Evolutionary conservation across 2,797 vertebrate genomes (phyloP).

Genomic region (Falco biarmicus): DNA sequence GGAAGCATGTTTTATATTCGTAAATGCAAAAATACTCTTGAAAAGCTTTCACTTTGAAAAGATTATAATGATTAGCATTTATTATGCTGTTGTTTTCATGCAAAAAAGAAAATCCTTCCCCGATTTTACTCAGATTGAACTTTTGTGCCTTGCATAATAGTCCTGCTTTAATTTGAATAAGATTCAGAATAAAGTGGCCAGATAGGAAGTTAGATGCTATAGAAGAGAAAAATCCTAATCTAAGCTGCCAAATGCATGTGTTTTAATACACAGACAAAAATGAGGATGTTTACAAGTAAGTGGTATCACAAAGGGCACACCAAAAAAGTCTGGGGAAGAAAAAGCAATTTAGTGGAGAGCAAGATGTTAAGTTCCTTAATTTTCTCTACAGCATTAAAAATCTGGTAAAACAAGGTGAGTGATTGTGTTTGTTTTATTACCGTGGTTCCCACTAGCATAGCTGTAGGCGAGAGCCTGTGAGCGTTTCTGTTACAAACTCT

Average conservation of each 20-base stretch:
- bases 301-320: background rate
- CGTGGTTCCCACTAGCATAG: background rate
- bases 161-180: slow-evolving; percentile 32
- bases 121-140: slow-evolving; percentile 1
- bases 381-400: slow-evolving; percentile 59
- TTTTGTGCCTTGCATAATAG: slow-evolving; percentile 8
- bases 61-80: slow-evolving; percentile 40
- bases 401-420: slow-evolving; percentile 62
- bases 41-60: slow-evolving; percentile 22
- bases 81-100: slow-evolving; percentile 31
- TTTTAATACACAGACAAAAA: background rate
- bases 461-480: slow-evolving; percentile 23
- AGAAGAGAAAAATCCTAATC: background rate
- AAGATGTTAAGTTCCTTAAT: slow-evolving; percentile 71
- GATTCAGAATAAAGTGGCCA: slow-evolving; percentile 10
- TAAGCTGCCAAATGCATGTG: background rate
- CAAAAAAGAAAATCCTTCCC: slow-evolving; percentile 3
- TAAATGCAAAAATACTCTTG: background rate
- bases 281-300: slow-evolving; percentile 43
- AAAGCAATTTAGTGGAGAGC: slow-evolving; percentile 58
- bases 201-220: background rate
- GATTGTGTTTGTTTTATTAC: slow-evolving; percentile 50
- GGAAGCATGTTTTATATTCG: background rate
- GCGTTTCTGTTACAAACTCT: slow-evolving; percentile 57
- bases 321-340: background rate